These are phyloP conservation scores for Rallus limicola DNA, from an alignment of 2,113 vertebrate species.

Conservation along the genomic window DNA sequence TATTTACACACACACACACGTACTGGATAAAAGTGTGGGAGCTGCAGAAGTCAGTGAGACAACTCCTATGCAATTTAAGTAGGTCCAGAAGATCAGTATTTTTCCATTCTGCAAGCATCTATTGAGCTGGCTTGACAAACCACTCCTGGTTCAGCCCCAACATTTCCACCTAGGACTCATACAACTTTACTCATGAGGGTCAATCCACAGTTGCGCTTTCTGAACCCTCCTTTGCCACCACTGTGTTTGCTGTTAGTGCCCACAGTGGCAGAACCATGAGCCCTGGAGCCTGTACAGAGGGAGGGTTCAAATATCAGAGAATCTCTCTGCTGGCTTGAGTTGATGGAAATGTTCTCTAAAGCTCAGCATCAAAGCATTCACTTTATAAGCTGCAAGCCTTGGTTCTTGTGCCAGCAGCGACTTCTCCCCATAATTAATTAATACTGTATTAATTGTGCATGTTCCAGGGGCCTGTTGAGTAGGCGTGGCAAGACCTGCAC, in stretches of 20 bases:
- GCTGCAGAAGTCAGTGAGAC: background rate
- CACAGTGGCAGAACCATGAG: background rate
- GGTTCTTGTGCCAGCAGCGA: constrained; percentile 63
- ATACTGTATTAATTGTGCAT: constrained; percentile 70
- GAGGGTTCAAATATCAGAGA: constrained; percentile 48
- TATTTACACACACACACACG: background rate
- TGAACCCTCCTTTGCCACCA: background rate
- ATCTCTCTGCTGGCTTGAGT: constrained; percentile 51
- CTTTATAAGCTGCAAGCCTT: constrained; percentile 71
- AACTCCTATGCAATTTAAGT: background rate
- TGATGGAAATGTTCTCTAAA: constrained; percentile 69
- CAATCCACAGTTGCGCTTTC: background rate
- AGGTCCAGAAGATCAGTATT: background rate
- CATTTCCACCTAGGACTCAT: background rate
- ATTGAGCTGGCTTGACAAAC: background rate
- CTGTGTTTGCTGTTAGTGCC: background rate
- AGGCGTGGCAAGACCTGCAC: background rate
- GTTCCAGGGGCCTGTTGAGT: constrained; percentile 18
- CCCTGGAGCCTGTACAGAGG: background rate
- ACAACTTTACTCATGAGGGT: background rate
- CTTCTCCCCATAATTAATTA: constrained; percentile 67
- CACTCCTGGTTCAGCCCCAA: background rate
- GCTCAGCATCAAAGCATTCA: constrained; percentile 71
- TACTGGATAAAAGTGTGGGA: background rate
- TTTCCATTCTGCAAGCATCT: background rate